Percentiles rank a stretch among this genome's conserved stretches.
phyloP scores from a whole-genome alignment of 2,797 vertebrate genomes.

The Pelochelys cantorii region DNA sequence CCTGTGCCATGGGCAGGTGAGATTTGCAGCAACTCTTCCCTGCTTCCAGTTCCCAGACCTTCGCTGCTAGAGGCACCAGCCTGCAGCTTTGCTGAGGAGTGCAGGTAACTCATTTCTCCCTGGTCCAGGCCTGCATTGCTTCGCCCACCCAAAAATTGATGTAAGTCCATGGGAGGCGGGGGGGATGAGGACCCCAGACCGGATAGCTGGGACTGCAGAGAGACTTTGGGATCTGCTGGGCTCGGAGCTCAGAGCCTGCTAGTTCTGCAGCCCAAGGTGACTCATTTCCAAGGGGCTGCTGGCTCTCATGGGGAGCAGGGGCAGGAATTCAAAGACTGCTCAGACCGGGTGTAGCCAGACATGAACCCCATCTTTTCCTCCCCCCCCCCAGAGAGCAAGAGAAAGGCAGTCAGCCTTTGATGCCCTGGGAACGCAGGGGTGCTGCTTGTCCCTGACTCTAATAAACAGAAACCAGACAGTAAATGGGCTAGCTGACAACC shows the following conservation, averaged over 20 bases:
- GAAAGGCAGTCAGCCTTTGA: too few species aligned
- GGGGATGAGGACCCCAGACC: background rate
- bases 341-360: too few species aligned
- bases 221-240: background rate
- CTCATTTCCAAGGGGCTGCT: background rate
- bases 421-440: too few species aligned
- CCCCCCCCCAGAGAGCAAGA: too few species aligned
- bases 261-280: background rate
- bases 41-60: background rate
- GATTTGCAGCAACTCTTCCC: background rate
- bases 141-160: background rate
- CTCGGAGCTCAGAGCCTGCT: fast-evolving
- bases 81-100: background rate
- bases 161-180: background rate
- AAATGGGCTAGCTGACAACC: too few species aligned
- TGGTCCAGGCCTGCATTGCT: background rate
- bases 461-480: too few species aligned
- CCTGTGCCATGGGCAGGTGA: background rate
- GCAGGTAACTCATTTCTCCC: background rate
- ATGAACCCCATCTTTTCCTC: too few species aligned
- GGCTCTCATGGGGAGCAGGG: background rate
- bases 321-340: background rate
- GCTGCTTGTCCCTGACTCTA: too few species aligned
- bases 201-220: background rate
- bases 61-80: background rate